Conservation (phyloP, 2,113 vertebrate genomes). For the Pomatostomus ruficeps region DNA sequence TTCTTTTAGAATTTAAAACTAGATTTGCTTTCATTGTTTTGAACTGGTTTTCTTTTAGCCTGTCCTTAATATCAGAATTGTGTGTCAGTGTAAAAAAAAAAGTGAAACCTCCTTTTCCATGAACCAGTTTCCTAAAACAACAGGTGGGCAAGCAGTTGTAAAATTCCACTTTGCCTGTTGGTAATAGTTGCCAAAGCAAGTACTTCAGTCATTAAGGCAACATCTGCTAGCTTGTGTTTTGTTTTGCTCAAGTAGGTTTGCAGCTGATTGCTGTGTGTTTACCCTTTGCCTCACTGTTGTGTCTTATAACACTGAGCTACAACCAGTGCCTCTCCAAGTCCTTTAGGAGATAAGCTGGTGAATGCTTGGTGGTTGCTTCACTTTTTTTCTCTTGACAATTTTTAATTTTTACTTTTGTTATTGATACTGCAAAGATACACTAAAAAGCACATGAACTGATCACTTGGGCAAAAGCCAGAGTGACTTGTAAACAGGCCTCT, state of each 20-base stretch:
- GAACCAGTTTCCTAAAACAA: neutral
- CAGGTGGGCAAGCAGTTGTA: neutral
- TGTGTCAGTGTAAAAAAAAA: neutral
- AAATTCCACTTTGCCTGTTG: neutral
- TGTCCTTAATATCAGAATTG: neutral
- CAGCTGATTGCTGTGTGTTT: slow-evolving; percentile 46
- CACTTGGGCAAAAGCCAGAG: neutral
- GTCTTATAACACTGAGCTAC: neutral
- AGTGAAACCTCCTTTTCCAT: neutral
- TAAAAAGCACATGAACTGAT: neutral
- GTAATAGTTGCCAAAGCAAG: slow-evolving; percentile 24
- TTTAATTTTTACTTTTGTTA: neutral
- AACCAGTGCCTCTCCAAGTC: neutral
- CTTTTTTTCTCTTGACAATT: neutral
- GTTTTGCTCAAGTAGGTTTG: slow-evolving; percentile 49
- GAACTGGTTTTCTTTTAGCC: neutral
- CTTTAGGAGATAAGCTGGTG: neutral
- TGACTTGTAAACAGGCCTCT: neutral
- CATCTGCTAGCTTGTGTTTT: slow-evolving; percentile 47
- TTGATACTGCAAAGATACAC: neutral
- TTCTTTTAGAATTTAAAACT: neutral
- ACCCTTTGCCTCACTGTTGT: slow-evolving; percentile 21
- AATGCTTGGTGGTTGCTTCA: neutral
- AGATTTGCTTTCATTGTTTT: neutral
- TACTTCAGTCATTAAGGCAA: slow-evolving; percentile 25